Evolutionary conservation across 2,113 vertebrate genomes (phyloP).

Genomic region (Gallinago media): DNA sequence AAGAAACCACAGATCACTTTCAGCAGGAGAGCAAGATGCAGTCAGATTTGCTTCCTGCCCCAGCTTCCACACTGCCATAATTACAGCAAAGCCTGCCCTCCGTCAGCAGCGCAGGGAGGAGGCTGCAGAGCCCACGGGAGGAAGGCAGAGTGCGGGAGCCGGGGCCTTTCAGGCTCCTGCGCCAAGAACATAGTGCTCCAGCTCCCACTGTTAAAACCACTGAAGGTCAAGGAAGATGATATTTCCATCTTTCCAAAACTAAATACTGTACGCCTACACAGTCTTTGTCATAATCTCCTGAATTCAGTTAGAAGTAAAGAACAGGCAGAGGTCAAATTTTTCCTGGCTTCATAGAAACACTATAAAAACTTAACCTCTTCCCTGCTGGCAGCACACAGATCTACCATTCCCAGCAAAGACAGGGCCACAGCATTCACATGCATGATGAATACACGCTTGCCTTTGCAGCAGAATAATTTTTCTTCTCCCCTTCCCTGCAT

Average conservation of each 20-base stretch:
- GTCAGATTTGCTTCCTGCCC: not conserved
- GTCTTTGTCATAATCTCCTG: slow-evolving; percentile 66
- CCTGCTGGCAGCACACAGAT: not conserved
- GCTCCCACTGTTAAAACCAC: not conserved
- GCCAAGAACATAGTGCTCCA: not conserved
- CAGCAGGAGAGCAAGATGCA: not conserved
- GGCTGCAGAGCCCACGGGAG: not conserved
- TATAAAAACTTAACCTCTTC: slow-evolving; percentile 59
- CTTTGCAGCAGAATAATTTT: not conserved
- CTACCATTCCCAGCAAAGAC: not conserved
- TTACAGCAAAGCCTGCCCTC: not conserved
- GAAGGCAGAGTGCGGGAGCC: not conserved
- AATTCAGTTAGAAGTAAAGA: slow-evolving; percentile 51
- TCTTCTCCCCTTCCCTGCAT: not conserved
- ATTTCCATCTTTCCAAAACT: slow-evolving; percentile 73
- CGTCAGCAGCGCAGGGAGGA: not conserved
- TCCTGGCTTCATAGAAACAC: slow-evolving; percentile 32
- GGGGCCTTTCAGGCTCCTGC: not conserved
- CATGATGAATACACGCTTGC: not conserved
- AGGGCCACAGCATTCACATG: not conserved
- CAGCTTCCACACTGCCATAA: not conserved
- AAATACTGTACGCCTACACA: slow-evolving; percentile 57
- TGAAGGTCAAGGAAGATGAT: slow-evolving; percentile 43
- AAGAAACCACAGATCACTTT: not conserved
- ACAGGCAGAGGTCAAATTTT: slow-evolving; percentile 48